A percentile compares a stretch with the other conserved stretches of the same genome.
These are phyloP conservation scores for Meta bourneti DNA, from an alignment of 2,888 invertebrate genomes.

Conservation along the genomic window DNA sequence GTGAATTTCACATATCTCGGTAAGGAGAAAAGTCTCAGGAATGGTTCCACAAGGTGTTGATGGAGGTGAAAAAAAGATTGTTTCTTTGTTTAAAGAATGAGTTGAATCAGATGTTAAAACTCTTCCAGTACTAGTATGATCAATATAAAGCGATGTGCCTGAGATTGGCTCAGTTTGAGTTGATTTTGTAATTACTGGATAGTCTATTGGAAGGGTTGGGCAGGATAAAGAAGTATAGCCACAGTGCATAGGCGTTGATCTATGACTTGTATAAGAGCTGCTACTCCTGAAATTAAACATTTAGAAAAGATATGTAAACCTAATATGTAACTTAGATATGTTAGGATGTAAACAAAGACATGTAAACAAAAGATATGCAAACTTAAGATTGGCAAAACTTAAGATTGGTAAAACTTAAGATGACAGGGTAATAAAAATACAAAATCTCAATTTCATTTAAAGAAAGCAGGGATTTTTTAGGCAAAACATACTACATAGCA, in stretches of 20 bases:
- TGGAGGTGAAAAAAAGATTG: constrained; percentile 41
- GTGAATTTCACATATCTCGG: constrained; percentile 65
- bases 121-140: constrained; percentile 6
- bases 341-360: too few relatives aligned
- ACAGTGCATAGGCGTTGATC: constrained; percentile 75
- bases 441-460: too few relatives aligned
- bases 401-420: background rate
- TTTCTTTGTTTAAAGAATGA: constrained; percentile 47
- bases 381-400: too few relatives aligned
- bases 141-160: constrained; percentile 39
- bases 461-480: background rate
- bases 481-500: background rate
- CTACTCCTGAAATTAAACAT: constrained; percentile 53
- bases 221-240: constrained; percentile 72
- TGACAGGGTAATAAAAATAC: background rate
- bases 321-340: too few relatives aligned
- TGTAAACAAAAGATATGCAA: too few relatives aligned
- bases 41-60: constrained; percentile 57
- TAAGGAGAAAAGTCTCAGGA: constrained; percentile 47
- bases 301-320: too few relatives aligned
- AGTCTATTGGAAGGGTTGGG: constrained; percentile 76
- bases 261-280: constrained; percentile 72
- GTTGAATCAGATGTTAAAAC: constrained; percentile 38
- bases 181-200: constrained; percentile 72
- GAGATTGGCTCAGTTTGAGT: constrained; percentile 76